Evolutionary conservation across 2,888 invertebrate genomes (phyloP), one percentile per base, ranked within the genome.

Genomic region (Campoplex nolae): DNA sequence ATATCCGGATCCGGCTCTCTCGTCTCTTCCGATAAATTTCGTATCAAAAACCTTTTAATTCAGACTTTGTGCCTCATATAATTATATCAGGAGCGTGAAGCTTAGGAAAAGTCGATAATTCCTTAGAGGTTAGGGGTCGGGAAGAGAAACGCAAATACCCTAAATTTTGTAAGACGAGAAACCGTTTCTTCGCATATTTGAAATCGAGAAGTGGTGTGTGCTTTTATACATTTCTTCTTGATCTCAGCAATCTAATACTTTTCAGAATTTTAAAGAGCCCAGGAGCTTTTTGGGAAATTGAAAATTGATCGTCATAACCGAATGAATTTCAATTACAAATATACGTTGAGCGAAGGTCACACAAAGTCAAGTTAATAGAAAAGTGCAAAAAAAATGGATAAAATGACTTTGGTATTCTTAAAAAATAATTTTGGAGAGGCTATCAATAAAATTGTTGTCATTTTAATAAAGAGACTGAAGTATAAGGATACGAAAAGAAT

Each of bases 21-120:
- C 70, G 13, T 48, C 48, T 4, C 28, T 48, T 28, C 28, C 42
- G 48, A 71, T 45, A 45, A 71, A 71, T 71, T 71, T 48, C 28
- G 11, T 23, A 68, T 68, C 11, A n/a, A 42, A 68, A 68, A 62
- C 62, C 62, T 62, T 62, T 62, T 32, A 32, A 62, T 62, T 62
- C 62, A 62, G 28, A 62, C 16, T 62, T 62, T 32, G 7, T 13
- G 4, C 16, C 62, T 32, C 32, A 62, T 62, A 62, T 62, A 16
- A 32, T 62, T 32, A 62, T 62, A 62, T 62, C 32, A 28, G 62
- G 32, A 32, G 62, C 62, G 32, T 16, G 13, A 32, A 32, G 62
- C 16, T 62, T 62, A 1, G 1, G 32, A 16, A 32, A 32, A 32
- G 7, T 32, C 32, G 62, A 62, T 62, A 62, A 62, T 62, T 62